phyloP scores from a whole-genome alignment of 2,888 invertebrate genomes.

The Ormyrus pomaceus region DNA sequence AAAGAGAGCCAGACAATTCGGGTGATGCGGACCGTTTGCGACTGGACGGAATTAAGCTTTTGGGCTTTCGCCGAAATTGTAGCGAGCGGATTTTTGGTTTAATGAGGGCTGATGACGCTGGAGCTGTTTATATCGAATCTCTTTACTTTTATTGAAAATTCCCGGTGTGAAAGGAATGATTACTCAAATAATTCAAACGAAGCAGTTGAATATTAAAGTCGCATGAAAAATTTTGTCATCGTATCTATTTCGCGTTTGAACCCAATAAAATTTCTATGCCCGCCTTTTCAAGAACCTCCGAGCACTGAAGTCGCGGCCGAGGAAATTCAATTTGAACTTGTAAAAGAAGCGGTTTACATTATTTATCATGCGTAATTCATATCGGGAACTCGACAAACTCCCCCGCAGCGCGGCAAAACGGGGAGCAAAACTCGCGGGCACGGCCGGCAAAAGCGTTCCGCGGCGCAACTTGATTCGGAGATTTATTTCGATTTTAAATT shows the following conservation, averaged over 20 bases:
- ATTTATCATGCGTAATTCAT: conserved; percentile 49
- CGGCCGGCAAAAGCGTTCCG: background rate
- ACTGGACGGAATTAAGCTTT: background rate
- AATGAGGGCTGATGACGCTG: no score
- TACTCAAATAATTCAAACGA: no score
- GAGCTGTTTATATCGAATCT: no score
- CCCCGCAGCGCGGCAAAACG: background rate
- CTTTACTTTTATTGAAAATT: no score
- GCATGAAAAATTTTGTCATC: background rate
- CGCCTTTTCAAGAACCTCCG: background rate
- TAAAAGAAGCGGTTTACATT: conserved; percentile 38
- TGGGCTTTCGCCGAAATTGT: no score
- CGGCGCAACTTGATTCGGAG: conserved; percentile 11
- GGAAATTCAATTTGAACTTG: conserved; percentile 25
- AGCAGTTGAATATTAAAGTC: background rate
- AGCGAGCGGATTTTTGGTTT: no score
- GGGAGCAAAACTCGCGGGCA: no score
- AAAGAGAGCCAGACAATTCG: conserved; percentile 31
- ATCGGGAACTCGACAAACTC: conserved; percentile 24
- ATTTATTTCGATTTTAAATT: conserved; percentile 55
- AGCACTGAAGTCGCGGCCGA: background rate
- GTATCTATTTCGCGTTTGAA: background rate
- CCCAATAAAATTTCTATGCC: background rate
- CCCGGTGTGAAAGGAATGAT: no score
- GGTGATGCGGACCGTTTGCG: conserved; percentile 7